Evolutionary conservation across 2,888 invertebrate species (phyloP).

Genomic region (Cybosia mesomella): DNA sequence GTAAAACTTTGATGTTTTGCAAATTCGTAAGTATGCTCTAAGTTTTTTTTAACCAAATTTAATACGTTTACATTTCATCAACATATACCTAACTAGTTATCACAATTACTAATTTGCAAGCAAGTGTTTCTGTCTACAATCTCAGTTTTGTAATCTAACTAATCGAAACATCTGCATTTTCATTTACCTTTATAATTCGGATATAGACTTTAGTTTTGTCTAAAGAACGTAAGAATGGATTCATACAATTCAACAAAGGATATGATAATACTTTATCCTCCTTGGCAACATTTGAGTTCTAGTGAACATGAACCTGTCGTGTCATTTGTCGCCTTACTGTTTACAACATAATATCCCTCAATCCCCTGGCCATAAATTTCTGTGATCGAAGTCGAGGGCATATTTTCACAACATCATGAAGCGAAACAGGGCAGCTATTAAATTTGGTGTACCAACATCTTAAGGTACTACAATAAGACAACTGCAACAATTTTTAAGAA

Average conservation of each 20-base stretch:
- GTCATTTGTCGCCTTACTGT: background rate
- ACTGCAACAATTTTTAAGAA: background rate
- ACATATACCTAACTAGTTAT: background rate
- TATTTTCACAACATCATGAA: background rate
- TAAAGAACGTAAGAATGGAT: too few relatives aligned
- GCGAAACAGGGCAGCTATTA: background rate
- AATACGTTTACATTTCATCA: background rate
- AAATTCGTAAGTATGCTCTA: background rate
- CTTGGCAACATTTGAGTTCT: background rate
- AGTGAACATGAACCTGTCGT: background rate
- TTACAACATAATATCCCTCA: background rate
- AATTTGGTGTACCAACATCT: background rate
- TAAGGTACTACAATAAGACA: background rate
- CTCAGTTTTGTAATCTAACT: background rate
- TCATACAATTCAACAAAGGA: background rate
- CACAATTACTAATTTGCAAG: background rate
- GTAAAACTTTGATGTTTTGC: background rate
- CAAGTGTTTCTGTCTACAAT: background rate
- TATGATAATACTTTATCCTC: background rate
- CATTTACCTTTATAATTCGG: background rate
- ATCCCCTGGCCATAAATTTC: background rate
- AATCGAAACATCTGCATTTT: background rate
- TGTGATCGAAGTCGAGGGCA: constrained; percentile 1
- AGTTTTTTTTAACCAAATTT: background rate
- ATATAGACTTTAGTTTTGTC: background rate